phyloP scores from a whole-genome alignment of 2,888 invertebrate species.

The Aphrophora alni region DNA sequence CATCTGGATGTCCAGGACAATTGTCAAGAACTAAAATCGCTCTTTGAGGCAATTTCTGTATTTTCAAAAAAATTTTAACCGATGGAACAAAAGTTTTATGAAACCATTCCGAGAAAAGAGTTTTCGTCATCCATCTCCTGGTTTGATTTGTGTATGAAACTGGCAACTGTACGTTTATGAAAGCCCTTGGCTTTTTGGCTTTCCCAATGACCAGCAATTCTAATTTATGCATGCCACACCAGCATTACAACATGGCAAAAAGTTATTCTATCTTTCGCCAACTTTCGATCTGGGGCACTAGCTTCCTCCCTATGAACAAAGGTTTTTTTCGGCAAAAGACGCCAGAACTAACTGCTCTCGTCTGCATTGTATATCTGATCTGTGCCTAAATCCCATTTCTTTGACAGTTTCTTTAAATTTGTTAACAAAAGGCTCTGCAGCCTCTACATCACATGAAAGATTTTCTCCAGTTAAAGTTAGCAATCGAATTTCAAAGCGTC shows the following conservation, averaged over 20 bases:
- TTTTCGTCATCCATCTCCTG: conserved; percentile 28
- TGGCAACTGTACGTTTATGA: conserved; percentile 50
- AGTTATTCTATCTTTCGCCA: conserved; percentile 48
- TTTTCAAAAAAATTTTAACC: conserved; percentile 26
- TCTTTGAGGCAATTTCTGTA: conserved; percentile 19
- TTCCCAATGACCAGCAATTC: conserved; percentile 22
- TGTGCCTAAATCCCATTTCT: neutral
- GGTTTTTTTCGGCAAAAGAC: conserved; percentile 39
- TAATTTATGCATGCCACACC: conserved; percentile 49
- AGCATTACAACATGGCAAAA: conserved; percentile 51
- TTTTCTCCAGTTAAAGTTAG: neutral
- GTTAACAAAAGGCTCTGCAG: too few relatives aligned
- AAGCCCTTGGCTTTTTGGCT: conserved; percentile 22
- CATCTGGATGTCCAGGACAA: too few relatives aligned
- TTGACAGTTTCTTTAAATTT: conserved; percentile 35
- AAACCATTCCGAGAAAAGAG: conserved; percentile 27
- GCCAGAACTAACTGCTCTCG: neutral
- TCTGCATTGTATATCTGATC: neutral
- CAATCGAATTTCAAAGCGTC: neutral
- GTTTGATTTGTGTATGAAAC: conserved; percentile 48
- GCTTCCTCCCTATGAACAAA: conserved; percentile 48
- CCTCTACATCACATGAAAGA: neutral
- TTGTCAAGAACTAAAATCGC: conserved; percentile 33
- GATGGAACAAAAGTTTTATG: conserved; percentile 25
- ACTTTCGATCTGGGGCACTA: conserved; percentile 49